Conservation (phyloP, 2,797 vertebrate species). For the Mionectes olivaceus region DNA sequence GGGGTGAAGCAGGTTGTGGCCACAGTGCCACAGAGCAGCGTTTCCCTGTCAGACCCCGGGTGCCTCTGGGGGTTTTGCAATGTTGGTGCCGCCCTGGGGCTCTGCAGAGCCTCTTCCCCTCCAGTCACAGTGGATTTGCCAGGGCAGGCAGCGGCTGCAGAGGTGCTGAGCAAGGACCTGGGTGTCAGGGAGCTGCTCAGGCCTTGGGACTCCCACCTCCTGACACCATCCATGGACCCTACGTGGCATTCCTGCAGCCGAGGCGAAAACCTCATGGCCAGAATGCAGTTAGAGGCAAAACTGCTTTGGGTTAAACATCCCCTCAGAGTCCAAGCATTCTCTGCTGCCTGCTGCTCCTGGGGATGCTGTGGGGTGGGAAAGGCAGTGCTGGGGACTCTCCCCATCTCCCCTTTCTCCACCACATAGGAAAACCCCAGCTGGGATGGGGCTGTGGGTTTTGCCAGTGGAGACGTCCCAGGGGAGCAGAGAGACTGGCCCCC, state of each 20-base stretch:
- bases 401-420: neutral
- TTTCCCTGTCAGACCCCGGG: fast-evolving
- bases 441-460: neutral
- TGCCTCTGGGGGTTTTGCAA: neutral
- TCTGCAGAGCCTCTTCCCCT: neutral
- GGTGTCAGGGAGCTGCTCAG: fast-evolving
- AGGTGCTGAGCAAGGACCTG: neutral
- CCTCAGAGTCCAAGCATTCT: neutral
- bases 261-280: neutral
- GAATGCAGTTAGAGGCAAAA: neutral
- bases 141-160: neutral
- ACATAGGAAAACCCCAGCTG: neutral
- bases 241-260: neutral
- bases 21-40: fast-evolving
- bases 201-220: neutral
- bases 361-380: neutral
- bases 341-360: neutral
- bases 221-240: neutral
- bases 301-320: neutral
- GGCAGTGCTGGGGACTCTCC: neutral
- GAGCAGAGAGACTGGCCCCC: neutral
- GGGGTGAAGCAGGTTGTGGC: neutral
- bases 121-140: fast-evolving
- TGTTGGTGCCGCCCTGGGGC: fast-evolving
- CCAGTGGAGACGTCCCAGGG: neutral